A percentile compares a stretch with the other conserved stretches of the same genome.
Evolutionary conservation across 1,140 invertebrate species (phyloP).

Genomic region (Acyrthosiphon pisum): DNA sequence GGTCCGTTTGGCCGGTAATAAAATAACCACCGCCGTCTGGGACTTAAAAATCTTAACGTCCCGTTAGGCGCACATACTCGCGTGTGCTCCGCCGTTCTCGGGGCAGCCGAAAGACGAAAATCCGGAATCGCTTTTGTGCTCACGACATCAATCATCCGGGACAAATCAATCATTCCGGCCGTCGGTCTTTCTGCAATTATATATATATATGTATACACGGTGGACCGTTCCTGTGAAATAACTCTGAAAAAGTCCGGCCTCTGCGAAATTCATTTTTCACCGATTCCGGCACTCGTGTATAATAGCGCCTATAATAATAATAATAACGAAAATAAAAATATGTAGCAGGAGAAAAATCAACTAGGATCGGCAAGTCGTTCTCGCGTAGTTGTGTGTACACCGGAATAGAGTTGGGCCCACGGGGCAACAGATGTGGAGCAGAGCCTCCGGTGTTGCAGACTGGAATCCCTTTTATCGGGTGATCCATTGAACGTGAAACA

Average conservation of each 20-base stretch:
- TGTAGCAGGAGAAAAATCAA: background rate
- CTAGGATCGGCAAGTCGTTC: background rate
- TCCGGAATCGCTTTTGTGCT: slow-evolving; percentile 2
- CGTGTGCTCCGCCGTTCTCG: background rate
- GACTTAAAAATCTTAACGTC: background rate
- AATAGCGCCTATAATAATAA: background rate
- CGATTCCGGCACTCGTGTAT: background rate
- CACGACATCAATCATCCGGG: slow-evolving; percentile 40
- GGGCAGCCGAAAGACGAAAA: slow-evolving; percentile 21
- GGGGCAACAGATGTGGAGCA: background rate
- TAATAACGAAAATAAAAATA: slow-evolving; percentile 6
- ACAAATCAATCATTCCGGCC: slow-evolving; percentile 53
- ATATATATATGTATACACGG: background rate
- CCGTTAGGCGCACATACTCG: too few species aligned
- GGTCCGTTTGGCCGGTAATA: background rate
- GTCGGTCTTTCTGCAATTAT: background rate
- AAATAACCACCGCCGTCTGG: background rate
- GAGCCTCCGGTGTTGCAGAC: background rate
- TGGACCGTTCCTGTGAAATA: background rate
- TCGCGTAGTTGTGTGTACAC: background rate
- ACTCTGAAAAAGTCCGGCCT: background rate
- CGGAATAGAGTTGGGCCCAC: background rate
- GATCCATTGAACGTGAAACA: too few species aligned
- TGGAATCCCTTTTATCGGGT: background rate
- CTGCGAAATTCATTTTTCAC: background rate